phyloP scores from a whole-genome alignment of 2,888 invertebrate species.

The Tipula helvola region DNA sequence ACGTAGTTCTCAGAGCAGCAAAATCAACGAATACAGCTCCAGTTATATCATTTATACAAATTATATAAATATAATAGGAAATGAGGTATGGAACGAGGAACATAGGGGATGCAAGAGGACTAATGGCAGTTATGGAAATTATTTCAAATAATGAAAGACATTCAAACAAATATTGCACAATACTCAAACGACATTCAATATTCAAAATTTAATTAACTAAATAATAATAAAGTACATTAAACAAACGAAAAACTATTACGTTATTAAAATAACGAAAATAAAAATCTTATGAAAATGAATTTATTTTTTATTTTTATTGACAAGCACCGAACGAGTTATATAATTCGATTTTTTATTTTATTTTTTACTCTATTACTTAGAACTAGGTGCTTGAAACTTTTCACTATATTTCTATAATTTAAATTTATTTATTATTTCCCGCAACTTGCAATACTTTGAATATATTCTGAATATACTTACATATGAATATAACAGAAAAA shows the following conservation, averaged over 20 bases:
- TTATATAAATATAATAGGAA: too few species aligned
- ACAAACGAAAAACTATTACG: background rate
- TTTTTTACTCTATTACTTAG: background rate
- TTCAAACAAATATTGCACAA: too few species aligned
- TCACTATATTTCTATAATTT: background rate
- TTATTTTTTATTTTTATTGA: background rate
- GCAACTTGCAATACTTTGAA: background rate
- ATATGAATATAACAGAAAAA: background rate
- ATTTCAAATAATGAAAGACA: too few species aligned
- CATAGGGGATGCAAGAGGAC: too few species aligned
- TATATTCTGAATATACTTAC: background rate
- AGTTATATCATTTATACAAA: too few species aligned
- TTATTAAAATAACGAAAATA: background rate
- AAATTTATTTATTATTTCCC: background rate
- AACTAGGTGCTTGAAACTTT: background rate
- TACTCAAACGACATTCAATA: too few species aligned
- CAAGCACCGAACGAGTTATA: background rate
- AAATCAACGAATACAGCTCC: too few species aligned
- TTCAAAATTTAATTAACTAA: too few species aligned
- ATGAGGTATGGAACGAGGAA: too few species aligned
- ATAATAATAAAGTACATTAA: background rate
- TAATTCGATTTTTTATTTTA: background rate
- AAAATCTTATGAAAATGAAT: background rate
- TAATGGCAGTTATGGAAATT: too few species aligned
- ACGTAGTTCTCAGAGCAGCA: too few species aligned